Conservation (phyloP, 1,140 invertebrate species). For the Drosophila parvula region DNA sequence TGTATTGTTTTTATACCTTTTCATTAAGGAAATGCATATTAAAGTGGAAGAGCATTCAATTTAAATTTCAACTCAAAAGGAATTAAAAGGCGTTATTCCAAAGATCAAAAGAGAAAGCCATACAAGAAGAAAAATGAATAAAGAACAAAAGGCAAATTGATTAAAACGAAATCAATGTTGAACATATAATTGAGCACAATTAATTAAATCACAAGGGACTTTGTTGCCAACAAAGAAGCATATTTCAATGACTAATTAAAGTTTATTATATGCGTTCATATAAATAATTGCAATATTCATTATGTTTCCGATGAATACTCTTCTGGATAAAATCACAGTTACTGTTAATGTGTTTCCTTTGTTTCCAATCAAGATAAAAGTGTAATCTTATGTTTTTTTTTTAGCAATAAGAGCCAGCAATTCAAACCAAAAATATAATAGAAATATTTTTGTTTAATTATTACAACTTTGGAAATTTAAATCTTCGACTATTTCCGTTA, state of each 20-base stretch:
- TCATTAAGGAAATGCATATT: background rate
- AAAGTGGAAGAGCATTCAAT: background rate
- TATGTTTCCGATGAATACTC: background rate
- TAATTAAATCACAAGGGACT: conserved; percentile 22
- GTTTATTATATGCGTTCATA: conserved; percentile 22
- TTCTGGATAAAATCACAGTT: background rate
- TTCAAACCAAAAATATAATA: background rate
- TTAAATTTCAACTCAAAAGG: background rate
- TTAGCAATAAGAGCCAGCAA: fast-evolving
- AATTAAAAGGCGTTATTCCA: background rate
- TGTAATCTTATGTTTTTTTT: no score
- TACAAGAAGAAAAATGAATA: background rate
- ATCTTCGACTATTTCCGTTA: background rate
- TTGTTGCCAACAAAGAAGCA: conserved; percentile 22
- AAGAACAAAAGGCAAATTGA: conserved; percentile 10
- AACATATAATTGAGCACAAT: conserved; percentile 15
- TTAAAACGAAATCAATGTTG: conserved; percentile 6
- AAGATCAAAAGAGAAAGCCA: conserved; percentile 1
- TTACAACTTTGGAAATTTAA: background rate
- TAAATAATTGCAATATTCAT: background rate
- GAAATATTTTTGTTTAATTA: background rate
- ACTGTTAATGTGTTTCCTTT: no score
- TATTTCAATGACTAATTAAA: conserved; percentile 27
- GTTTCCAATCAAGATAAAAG: background rate
- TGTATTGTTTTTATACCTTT: background rate